Evolutionary conservation across 2,797 vertebrate species (phyloP), one percentile per base, ranked within the genome.

Genomic region (Mastacembelus armatus): DNA sequence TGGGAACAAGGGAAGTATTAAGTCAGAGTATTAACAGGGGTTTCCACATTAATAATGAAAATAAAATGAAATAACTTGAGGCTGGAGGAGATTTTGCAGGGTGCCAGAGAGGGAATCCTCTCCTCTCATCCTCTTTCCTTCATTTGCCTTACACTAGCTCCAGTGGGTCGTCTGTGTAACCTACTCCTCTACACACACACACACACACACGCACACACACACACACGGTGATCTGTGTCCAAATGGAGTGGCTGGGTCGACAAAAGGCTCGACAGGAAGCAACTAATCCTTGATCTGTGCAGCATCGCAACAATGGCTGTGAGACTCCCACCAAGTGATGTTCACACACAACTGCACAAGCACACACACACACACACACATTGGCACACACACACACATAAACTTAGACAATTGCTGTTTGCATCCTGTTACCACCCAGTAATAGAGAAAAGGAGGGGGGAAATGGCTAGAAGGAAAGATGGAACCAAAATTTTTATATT

Each of bases 191-290:
- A 18, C 33, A 60, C 62, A 50, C 68, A 56, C 47, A 63, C 42
- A 38, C 38, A 60, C 35, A 18, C 44, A 45, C 52, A 45, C 69
- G 69, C 63, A 56, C 43, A 54, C 61, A 74, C 64, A 71, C 40
- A 74, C 59, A 78, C 74, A 80, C 38, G 66, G 21, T 70, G 86
- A 88, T 88, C 85, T 88, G 88, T 87, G 90, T 92, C 89, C 88
- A 91, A 93, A 91, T 90, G 88, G 89, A 91, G 90, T 87, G 84
- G 83, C 85, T 84, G 84, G 85, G 81, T 78, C 80, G 85, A 94
- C 93, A 91, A 94, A 94, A 91, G 91, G 83, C 66, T 90, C 80
- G 81, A 89, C 93, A 93, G 93, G 93, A 93, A 94, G 92, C 75
- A 64, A 88, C 88, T 93, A 94, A 94, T 94, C 91, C 91, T 91